Base-by-base conservation (phyloP, 2,113 vertebrate species). In the Anthoscopus minutus region DNA sequence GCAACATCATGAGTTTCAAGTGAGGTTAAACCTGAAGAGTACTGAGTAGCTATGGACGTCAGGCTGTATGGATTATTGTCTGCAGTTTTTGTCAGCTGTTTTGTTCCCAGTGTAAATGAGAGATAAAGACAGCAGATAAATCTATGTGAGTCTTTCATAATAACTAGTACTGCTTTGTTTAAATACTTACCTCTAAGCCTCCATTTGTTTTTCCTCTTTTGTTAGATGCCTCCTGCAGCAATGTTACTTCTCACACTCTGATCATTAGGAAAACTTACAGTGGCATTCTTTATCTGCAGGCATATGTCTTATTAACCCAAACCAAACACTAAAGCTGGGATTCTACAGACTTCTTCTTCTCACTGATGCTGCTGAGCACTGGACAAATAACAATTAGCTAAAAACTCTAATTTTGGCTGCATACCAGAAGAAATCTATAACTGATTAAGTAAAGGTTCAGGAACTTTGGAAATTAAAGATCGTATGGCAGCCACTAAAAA, bases 1-100 rank as follows among this genome's bases (percentile, higher is more conserved):
- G 19, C 13, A 84, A 40, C 23, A 54, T 5, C 13, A 48, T 0
- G 0, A 64, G 30, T 21, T 51, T 24, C 42, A 57, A 57, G 6
- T 0, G 7, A 73, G 7, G 14, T 47, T 78, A 37, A 20, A 6
- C 7, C 21, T 82, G 35, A 16, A 33, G 13, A 9, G 40, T 14
- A 30, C 14, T 37, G 58, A 42, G 17, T 44, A 66, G 28, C 19
- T 17, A 27, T 1, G 6, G 51, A 33, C 31, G 74, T 4, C 7
- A 66, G 23, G 14, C 7, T 58, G 18, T 44, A 24, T 15, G n/a
- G 33, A 53, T 66, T 50, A 22, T 11, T 67, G 8, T 33, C 38
- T 85, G 61, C 48, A 27, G 56, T 7, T 85, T 89, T 10, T 44
- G 33, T 25, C 25, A 54, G 6, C 28, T 62, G 12, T 71, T 79